Base-by-base conservation (phyloP, 2,888 invertebrate genomes). In the Polyommatus iphigenia region DNA sequence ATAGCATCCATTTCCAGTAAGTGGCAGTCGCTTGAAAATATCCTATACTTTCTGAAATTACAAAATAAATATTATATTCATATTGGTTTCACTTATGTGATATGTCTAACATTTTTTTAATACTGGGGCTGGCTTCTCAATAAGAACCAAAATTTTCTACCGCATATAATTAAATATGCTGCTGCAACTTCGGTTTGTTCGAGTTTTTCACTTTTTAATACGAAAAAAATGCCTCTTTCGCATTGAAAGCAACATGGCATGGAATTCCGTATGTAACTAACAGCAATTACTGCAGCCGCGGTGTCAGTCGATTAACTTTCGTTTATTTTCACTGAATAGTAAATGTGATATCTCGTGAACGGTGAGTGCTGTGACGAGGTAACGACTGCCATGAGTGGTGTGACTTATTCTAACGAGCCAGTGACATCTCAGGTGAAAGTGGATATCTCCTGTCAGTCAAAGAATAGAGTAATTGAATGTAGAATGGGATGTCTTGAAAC, bases 261-360 rank as follows among this genome's bases (percentile, higher is more conserved):
- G 18, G 29, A 67, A 67, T 67, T 67, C 18, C 18, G 29, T 67
- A 67, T 67, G 29, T 62, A 62, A 62, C 67, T 6, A 67, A 67
- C 67, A 29, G 67, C 6, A 32, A 67, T 67, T 67, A 67, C 29
- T 67, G 29, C 29, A 67, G 29, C 18, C 6, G 20, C 32, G 29
- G 67, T 29, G 67, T 67, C 67, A 32, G 67, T 67, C 67, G 67
- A 67, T 67, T 67, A 67, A 67, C 67, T 67, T 67, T 67, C 67
- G 32, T 67, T 67, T 18, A 67, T 67, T 18, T 67, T 67, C 67
- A 67, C 67, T 67, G 67, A 67, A 32, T 29, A 67, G 67, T 67
- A 24, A 67, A 67, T 29, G 29, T 20, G 67, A 67, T 67, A 67
- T 67, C 67, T 67, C 67, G 29, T 67, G 20, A 29, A 32, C 67